These are phyloP conservation scores for Cariama cristata DNA, from an alignment of 2,113 vertebrate species.

Conservation along the genomic window DNA sequence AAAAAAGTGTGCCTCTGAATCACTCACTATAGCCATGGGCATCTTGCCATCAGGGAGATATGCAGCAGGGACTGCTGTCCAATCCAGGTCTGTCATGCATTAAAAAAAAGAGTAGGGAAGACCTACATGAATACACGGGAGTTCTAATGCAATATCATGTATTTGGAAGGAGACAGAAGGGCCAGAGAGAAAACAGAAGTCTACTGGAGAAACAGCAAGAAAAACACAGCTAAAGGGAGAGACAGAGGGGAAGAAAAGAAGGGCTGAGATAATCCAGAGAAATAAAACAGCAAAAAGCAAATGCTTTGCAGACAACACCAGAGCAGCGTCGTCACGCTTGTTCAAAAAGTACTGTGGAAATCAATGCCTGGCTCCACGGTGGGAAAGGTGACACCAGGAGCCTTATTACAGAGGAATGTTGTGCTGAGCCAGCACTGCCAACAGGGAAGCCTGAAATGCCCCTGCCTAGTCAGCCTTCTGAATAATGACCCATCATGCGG, in stretches of 20 bases:
- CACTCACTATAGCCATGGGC: slow-evolving; percentile 37
- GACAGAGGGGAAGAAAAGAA: background rate
- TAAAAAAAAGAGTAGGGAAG: background rate
- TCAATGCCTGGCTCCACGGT: background rate
- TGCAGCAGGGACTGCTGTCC: slow-evolving; percentile 36
- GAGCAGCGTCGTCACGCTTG: background rate
- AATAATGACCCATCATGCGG: background rate
- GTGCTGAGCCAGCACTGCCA: background rate
- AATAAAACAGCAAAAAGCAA: background rate
- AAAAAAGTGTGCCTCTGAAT: slow-evolving; percentile 46
- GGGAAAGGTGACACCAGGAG: background rate
- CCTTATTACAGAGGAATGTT: background rate
- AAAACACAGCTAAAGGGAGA: background rate
- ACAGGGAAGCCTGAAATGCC: background rate
- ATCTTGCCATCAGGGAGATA: slow-evolving; percentile 33
- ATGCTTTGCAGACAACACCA: background rate
- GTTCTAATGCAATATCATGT: background rate
- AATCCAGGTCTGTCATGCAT: slow-evolving; percentile 13
- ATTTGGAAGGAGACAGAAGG: background rate
- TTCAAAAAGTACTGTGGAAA: background rate
- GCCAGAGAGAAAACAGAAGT: background rate
- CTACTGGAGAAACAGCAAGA: background rate
- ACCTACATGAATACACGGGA: background rate
- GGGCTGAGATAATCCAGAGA: background rate
- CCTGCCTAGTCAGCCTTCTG: background rate